These are phyloP conservation scores for Venustaconcha ellipsiformis DNA, from an alignment of 1,140 invertebrate genomes.

Conservation along the genomic window DNA sequence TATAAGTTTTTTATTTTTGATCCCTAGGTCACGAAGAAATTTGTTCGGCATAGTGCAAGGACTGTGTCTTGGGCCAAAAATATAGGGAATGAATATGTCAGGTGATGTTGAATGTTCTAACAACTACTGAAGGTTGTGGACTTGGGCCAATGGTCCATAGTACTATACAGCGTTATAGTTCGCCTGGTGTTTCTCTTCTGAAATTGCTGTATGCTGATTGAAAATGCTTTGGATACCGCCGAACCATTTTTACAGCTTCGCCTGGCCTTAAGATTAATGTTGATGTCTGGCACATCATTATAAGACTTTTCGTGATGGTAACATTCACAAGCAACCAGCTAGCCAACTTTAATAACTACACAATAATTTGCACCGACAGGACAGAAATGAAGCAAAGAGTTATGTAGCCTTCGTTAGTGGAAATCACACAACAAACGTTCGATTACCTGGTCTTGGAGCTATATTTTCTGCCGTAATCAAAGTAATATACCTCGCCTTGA, in stretches of 20 bases:
- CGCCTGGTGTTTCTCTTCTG: constrained; percentile 6
- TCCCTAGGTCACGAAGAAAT: constrained; percentile 9
- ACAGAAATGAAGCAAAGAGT: too few species aligned
- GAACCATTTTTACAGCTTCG: constrained; percentile 21
- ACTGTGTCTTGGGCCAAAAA: constrained; percentile 42
- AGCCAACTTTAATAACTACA: too few species aligned
- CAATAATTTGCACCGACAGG: too few species aligned
- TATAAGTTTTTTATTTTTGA: not conserved
- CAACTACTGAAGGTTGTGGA: constrained; percentile 24
- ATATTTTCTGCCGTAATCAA: too few species aligned
- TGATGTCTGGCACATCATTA: constrained; percentile 56
- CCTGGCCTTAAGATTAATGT: constrained; percentile 29
- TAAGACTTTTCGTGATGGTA: constrained; percentile 11
- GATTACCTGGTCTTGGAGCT: too few species aligned
- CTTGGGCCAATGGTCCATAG: constrained; percentile 9
- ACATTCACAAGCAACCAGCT: too few species aligned
- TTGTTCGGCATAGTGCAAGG: constrained; percentile 15
- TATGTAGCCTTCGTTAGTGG: too few species aligned
- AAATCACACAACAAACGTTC: too few species aligned
- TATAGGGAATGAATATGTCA: constrained; percentile 43
- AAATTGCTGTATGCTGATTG: constrained; percentile 27
- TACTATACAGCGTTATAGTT: not conserved
- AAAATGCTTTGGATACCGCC: constrained; percentile 17
- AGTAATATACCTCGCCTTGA: too few species aligned
- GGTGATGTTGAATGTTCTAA: constrained; percentile 34